A percentile compares a stretch with the other conserved stretches of the same genome.
Conservation (phyloP, 1,140 invertebrate species). For the Bombus waltoni region DNA sequence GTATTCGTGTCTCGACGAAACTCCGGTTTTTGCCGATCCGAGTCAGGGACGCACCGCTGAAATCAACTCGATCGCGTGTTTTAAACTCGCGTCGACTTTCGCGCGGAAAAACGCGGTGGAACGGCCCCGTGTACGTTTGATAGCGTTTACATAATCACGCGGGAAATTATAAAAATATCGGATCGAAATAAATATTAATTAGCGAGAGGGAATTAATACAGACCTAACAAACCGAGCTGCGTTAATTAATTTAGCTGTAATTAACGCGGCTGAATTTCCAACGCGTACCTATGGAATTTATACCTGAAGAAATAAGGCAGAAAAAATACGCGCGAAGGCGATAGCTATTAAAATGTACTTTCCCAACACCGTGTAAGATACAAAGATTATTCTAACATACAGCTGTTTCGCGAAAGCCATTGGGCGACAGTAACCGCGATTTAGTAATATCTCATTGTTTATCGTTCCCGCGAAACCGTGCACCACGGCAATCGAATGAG, state of each 20-base stretch:
- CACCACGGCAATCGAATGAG: no score
- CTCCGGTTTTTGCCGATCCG: neutral
- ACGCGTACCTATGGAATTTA: neutral
- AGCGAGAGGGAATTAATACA: no score
- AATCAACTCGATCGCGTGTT: neutral
- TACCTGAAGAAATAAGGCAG: neutral
- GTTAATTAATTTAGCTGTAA: constrained; percentile 60
- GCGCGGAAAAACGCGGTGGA: no score
- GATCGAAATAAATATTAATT: neutral
- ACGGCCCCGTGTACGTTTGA: no score
- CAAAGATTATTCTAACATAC: neutral
- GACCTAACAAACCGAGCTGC: neutral
- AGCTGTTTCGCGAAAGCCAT: neutral
- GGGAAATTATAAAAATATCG: no score
- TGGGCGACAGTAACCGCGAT: constrained; percentile 37
- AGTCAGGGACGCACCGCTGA: constrained; percentile 42
- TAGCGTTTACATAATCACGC: no score
- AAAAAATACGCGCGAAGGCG: constrained; percentile 2
- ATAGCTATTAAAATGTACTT: neutral
- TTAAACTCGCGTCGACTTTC: neutral
- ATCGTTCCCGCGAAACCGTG: neutral
- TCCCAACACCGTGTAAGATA: neutral
- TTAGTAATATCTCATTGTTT: constrained; percentile 37
- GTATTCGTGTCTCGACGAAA: constrained; percentile 18
- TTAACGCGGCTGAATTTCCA: constrained; percentile 41